Percentiles rank a stretch among this genome's conserved stretches.
Evolutionary conservation across 2,113 vertebrate genomes (phyloP).

Genomic region (Speoplatyrhinus poulsoni): DNA sequence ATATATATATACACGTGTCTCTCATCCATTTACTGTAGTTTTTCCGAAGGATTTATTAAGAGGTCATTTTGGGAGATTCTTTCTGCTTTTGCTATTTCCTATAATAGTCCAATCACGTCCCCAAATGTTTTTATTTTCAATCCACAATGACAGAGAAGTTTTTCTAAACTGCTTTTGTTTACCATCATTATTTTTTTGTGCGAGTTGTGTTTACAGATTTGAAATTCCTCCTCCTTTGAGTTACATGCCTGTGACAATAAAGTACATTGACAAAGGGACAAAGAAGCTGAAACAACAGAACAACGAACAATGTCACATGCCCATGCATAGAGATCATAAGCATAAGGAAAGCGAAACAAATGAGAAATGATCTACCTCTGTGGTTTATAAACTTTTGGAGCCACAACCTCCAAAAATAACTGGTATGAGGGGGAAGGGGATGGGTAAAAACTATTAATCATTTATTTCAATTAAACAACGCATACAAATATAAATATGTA

Average conservation of each 20-base stretch:
- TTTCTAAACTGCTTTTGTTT: not conserved
- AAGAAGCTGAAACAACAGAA: not conserved
- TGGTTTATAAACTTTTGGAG: too few relatives aligned
- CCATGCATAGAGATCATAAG: constrained; percentile 15
- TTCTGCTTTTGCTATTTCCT: constrained; percentile 33
- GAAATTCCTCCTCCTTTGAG: constrained; percentile 24
- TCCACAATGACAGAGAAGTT: not conserved
- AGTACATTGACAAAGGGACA: constrained; percentile 18
- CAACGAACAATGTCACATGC: constrained; percentile 43
- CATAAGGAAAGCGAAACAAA: not conserved
- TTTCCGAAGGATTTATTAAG: constrained; percentile 48
- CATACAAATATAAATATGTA: not conserved
- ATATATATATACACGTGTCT: constrained; percentile 29
- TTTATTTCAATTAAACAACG: too few relatives aligned
- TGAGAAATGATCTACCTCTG: not conserved
- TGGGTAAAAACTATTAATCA: too few relatives aligned
- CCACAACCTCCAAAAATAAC: not conserved
- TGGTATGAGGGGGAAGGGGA: not conserved
- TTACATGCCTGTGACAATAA: constrained; percentile 30
- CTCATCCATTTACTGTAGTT: constrained; percentile 23
- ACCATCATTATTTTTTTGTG: constrained; percentile 27
- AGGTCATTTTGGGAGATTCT: constrained; percentile 59
- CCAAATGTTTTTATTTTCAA: constrained; percentile 68
- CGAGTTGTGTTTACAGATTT: constrained; percentile 25
- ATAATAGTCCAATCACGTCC: constrained; percentile 49